Base-by-base conservation (phyloP, 2,113 vertebrate genomes). In the Rhadina sibilatrix region DNA sequence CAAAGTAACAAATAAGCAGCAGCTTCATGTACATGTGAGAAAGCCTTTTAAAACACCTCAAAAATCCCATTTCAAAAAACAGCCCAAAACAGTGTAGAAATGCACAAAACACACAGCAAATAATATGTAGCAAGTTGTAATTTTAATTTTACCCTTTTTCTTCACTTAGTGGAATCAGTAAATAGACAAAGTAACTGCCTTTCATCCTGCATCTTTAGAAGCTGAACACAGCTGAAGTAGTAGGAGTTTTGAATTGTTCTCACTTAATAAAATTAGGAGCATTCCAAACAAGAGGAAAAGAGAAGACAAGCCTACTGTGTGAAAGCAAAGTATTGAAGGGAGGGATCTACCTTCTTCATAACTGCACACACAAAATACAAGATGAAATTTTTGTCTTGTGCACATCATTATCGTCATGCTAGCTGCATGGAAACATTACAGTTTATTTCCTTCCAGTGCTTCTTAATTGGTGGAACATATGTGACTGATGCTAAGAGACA, bases 21-120 rank as follows among this genome's bases (percentile, higher is more conserved):
- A 69, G 25, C 10, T 76, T 76, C 35, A 23, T 0, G 2, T 8
- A 12, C 4, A 35, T 0, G 0, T 3, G 7, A 31, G 42, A 83
- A 97, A 74, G 4, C 6, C 70, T 87, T 8, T 38, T n/a, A 83
- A 72, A 85, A 63, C 6, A 28, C 3, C 21, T 66, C 47, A 33
- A 15, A 81, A 52, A 69, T 33, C 16, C 16, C 28, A 42, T 1
- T 25, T 42, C 15, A 15, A 82, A 64, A 94, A 87, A 40, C 7
- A 40, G 57, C 42, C 11, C 10, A 19, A 52, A 49, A 37, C 4
- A 74, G 11, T 1, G 0, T 16, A 53, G 9, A 86, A 79, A 88
- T 35, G 40, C 7, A 65, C 24, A 80, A 40, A 75, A 81, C 10
- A 74, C 5, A 70, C 1, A 56, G 18, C 23, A 82, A 83, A 75